These are phyloP conservation scores for Accipiter virgatus DNA, from an alignment of 2,113 vertebrate genomes.

Conservation along the genomic window DNA sequence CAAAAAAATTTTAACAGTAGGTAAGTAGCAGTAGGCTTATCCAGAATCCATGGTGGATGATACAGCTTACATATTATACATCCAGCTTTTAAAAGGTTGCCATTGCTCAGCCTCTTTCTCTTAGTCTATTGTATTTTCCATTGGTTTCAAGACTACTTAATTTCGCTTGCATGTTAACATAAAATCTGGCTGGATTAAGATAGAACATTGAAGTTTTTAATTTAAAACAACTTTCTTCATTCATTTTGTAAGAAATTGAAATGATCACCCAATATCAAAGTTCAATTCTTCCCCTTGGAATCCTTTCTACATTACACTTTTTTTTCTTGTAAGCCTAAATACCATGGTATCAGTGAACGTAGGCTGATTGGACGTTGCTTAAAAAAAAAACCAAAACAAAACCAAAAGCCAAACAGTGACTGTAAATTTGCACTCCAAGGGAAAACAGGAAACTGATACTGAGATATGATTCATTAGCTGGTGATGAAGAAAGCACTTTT, in stretches of 20 bases:
- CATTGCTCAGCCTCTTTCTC: background rate
- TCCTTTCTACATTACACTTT: background rate
- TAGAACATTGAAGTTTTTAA: background rate
- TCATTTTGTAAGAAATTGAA: background rate
- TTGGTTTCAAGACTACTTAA: background rate
- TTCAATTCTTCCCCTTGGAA: background rate
- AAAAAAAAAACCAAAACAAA: background rate
- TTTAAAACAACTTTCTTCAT: background rate
- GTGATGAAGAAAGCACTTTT: background rate
- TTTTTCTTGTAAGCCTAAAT: background rate
- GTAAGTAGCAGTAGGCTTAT: background rate
- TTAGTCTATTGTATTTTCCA: background rate
- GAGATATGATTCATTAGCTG: background rate
- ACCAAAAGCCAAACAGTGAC: background rate
- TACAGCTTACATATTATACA: background rate
- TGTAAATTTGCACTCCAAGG: background rate
- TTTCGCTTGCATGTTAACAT: background rate
- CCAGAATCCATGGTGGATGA: background rate
- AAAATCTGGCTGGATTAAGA: background rate
- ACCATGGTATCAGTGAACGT: background rate
- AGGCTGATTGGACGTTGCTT: background rate
- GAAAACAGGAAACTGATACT: background rate
- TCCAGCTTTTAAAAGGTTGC: background rate
- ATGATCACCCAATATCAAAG: background rate
- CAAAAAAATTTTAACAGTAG: background rate